Evolutionary conservation across 2,888 invertebrate species (phyloP).

Genomic region (Tenthredo scrophulariae): DNA sequence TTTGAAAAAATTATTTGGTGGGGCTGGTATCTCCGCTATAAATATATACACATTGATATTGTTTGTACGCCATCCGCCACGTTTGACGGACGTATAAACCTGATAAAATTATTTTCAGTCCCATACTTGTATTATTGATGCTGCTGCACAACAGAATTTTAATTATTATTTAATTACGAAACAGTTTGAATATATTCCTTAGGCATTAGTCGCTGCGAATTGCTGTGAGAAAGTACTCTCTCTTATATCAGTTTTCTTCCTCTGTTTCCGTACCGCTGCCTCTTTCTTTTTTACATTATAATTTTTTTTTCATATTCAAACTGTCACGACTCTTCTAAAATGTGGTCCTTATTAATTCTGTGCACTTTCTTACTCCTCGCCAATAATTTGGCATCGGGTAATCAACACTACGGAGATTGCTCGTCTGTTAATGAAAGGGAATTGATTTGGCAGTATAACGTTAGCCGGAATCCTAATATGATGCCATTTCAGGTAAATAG

Average conservation of each 20-base stretch:
- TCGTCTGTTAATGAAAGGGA: slow-evolving; percentile 57
- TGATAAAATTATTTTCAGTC: slow-evolving; percentile 35
- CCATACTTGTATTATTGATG: not conserved
- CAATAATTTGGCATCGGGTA: slow-evolving; percentile 41
- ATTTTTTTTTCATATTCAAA: not conserved
- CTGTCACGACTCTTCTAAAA: not conserved
- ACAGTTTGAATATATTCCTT: not conserved
- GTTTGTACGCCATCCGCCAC: not conserved
- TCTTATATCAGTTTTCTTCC: not conserved
- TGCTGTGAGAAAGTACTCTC: slow-evolving; percentile 27
- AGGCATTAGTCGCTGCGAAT: slow-evolving; percentile 26
- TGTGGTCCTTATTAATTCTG: not conserved
- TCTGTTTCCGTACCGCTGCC: not conserved
- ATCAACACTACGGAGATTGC: slow-evolving; percentile 60
- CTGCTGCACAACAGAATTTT: slow-evolving; percentile 8
- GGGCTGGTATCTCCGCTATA: slow-evolving; percentile 51
- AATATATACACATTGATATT: slow-evolving; percentile 3
- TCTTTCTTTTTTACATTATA: not conserved
- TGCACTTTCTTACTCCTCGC: slow-evolving; percentile 10
- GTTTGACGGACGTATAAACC: slow-evolving; percentile 14
- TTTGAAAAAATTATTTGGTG: slow-evolving; percentile 34
- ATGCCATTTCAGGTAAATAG: slow-evolving; percentile 35
- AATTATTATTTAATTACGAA: slow-evolving; percentile 17
- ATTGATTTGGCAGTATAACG: slow-evolving; percentile 67
- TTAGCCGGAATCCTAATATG: slow-evolving; percentile 60